Evolutionary conservation across 2,113 vertebrate genomes (phyloP), one percentile per base, ranked within the genome.

Genomic region (Neolamprologus fasciatus): DNA sequence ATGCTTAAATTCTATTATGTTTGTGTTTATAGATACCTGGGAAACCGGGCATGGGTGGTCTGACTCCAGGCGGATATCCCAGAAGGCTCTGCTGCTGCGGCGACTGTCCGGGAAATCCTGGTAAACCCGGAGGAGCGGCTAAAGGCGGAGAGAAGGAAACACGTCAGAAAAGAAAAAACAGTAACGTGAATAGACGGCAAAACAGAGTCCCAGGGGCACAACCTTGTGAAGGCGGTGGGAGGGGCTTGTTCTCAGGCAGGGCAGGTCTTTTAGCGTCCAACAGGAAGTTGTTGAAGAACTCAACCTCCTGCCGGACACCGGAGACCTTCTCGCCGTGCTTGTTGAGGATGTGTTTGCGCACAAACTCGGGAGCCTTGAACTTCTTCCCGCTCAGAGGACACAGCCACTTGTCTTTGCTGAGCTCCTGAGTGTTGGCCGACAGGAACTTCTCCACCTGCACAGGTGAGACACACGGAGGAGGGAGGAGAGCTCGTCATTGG

Each of bases 301-400:
- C 90, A 1, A 98, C 98, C 71, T 98, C 98, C 93, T 98, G 97
- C 92, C 97, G 97, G 23, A 98, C 98, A 80, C 97, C 97, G 5
- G 97, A 91, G 8, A 98, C 98, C 82, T 98, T 98, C 50, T 98
- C 98, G 0, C 94, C 96, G 2, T 98, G 98, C 92, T 98, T 98
- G 87, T 98, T 98, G 86, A 98, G 97, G 33, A 98, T 98, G 92
- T 98, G 98, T 88, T 98, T 98, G n/a, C 97, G 97, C 4, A 98
- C 98, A 91, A 98, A 98, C 94, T 98, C 98, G 0, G 98, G 98
- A n/a, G 98, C 98, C 97, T 98, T 98, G 90, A 98, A 98, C 93
- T 98, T 98, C 94, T 98, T 98, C 80, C 98, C 98, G 28, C 98
- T 98, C 87, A 98, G 97, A 26, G 98, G 98, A 89, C 98, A 98